Base-by-base conservation (phyloP, 2,888 invertebrate species). In the Eupithecia pulchellata region DNA sequence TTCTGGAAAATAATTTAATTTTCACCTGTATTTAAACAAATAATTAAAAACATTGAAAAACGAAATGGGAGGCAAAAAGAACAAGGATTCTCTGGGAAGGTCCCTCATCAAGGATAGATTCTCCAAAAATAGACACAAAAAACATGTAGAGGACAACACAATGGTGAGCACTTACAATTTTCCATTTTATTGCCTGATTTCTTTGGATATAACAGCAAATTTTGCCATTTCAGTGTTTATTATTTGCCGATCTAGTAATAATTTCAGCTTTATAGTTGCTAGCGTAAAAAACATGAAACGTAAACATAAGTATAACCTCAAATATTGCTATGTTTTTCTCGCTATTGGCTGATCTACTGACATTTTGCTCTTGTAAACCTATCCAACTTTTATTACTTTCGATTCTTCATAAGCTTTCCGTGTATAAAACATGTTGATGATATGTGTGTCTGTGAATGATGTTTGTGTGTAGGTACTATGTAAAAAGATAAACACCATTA, bases 61-160 rank as follows among this genome's bases (percentile, higher is more conserved):
- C 9, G 11, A 60, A 60, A 97, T 97, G 97, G 96, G 97, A n/a
- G 96, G 97, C 17, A 97, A 97, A 86, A 97, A 97, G 86, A 95
- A 95, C 80, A 97, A 97, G 89, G 90, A 93, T 67, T 89, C 89
- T 42, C 92, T 97, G 62, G 97, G 97, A 0, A 95, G 97, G 70
- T 93, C 97, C 0, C 92, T 98, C 55, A 97, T 98, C 52, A 97
- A 96, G 85, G 96, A 97, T 84, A 95, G 97, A 79, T 97, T 97
- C 85, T 95, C 96, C 0, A 95, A 95, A 74, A 94, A 95, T 64
- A 95, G 95, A 58, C 94, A 95, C 64, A 95, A 95, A 78, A 96
- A 95, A 90, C 95, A 95, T 91, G 96, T 96, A 61, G 96, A 96
- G 84, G 96, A 96, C 82, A 95, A 96, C 79, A 96, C 97, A 8